phyloP scores from a whole-genome alignment of 2,797 vertebrate species.

The Menidia menidia region DNA sequence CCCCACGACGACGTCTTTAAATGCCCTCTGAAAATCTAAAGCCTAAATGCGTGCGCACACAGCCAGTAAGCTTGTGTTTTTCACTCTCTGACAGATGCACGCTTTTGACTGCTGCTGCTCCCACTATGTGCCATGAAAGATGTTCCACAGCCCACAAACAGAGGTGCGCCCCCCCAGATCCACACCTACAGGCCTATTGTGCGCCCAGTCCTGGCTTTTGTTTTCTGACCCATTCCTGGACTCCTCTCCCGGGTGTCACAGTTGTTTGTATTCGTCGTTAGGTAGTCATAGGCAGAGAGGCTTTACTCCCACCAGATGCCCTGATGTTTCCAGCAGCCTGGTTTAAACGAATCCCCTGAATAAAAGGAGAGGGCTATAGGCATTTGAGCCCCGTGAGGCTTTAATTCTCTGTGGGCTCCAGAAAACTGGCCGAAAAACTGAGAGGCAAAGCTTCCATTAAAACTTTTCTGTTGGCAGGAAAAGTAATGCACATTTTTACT shows the following conservation, averaged over 20 bases:
- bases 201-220: constrained; percentile 8
- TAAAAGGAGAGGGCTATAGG: not conserved
- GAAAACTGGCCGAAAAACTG: not conserved
- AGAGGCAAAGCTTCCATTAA: not conserved
- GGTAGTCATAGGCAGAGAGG: constrained; percentile 23
- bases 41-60: not conserved
- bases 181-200: constrained; percentile 1
- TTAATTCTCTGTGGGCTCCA: not conserved
- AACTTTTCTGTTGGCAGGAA: not conserved
- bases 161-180: not conserved
- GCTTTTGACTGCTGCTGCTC: not conserved
- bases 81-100: not conserved
- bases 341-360: constrained; percentile 15
- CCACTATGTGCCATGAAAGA: constrained; percentile 9
- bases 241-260: constrained; percentile 20
- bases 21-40: not conserved
- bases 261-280: constrained; percentile 51
- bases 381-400: not conserved
- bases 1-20: too few species aligned
- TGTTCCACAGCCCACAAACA: not conserved
- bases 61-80: constrained; percentile 17
- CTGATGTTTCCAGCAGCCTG: constrained; percentile 19
- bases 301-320: not conserved
- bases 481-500: not conserved
- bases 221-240: constrained; percentile 45